Evolutionary conservation across 2,797 vertebrate species (phyloP), one percentile per base, ranked within the genome.

Genomic region (Molossus alvarezi): DNA sequence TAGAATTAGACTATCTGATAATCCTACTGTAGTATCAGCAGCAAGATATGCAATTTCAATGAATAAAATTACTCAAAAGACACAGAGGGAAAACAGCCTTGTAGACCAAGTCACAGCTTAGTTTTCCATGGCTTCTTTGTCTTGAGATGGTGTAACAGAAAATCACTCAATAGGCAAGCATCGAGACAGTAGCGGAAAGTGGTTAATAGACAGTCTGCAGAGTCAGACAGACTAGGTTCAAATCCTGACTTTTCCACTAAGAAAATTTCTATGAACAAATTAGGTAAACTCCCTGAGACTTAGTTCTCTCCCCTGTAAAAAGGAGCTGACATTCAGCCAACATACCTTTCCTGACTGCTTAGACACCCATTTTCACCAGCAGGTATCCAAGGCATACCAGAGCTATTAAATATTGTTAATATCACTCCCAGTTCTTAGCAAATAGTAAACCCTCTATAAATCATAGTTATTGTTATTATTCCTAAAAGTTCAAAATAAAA

Each of bases 401-500:
- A 58, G 41, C 73, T 80, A 80, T 65, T 65, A 91, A 91, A 25
- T 57, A 65, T 84, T 84, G 95, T 89, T 58, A 95, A n/a, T 48
- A 76, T 53, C 58, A 82, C 73, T 90, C 60, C 33, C 72, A 21
- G 25, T 83, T 79, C 23, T 58, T 93, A 51, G 45, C 62, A 82
- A 8, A 86, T 0, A 88, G 51, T 75, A 79, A 65, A 67, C 25
- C 37, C 81, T 86, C 14, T 72, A 45, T 91, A 93, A 95, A 72
- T 65, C 18, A 75, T 2, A 83, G 57, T 57, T 76, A 72, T 23
- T 57, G 25, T 33, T 58, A 87, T 92, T 71, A 84, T 93, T 83
- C 71, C 21, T 82, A 89, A 88, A 90, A 87, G 12, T 95, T 45
- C 51, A 95, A 91, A 94, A 48, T 71, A 88, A 69, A 95, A 90